Evolutionary conservation across 2,888 invertebrate species (phyloP), one percentile per base, ranked within the genome.

Genomic region (Sinotaia quadrata): DNA sequence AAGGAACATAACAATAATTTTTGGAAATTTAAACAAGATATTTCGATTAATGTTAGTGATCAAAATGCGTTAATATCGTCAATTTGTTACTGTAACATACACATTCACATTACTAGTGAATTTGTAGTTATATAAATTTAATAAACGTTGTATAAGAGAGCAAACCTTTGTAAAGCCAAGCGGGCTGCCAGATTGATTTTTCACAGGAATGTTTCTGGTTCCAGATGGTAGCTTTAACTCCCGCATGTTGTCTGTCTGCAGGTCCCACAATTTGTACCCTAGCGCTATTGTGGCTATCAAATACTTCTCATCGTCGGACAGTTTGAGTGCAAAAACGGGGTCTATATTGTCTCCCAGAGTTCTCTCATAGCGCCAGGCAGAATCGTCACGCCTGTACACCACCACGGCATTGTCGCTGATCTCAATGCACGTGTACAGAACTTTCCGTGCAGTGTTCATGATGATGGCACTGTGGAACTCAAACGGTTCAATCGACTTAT

Each of bases 191-290:
- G 93, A 92, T 81, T 96, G 92, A 90, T 97, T 94, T 87, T 93
- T 94, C 18, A 95, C 96, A 3, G 95, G 95, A 61, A 98, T 97
- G 85, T 98, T 98, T 54, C 97, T 90, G 4, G 96, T 94, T 0
- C 96, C 96, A 24, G 81, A 79, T 0, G 87, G 87, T 21, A 87
- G 75, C 33, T 83, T 81, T 21, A 87, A 74, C 21, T 81, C 76
- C n/a, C 82, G 73, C 68, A 81, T 63, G 18, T 84, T 79, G 59
- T 85, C 84, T 2, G 81, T 81, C 36, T 78, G 79, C 37, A 90
- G 75, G 69, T 88, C 84, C 88, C 89, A 90, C 5, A 90, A 75
- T 76, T 85, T 87, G 79, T 85, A 89, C 4, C 87, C 88, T 12
- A 79, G 76, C 0, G 85, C 81, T 21, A 84, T 77, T 1, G 89